Evolutionary conservation across 1,140 invertebrate species (phyloP).

Genomic region (Capitella teleta): DNA sequence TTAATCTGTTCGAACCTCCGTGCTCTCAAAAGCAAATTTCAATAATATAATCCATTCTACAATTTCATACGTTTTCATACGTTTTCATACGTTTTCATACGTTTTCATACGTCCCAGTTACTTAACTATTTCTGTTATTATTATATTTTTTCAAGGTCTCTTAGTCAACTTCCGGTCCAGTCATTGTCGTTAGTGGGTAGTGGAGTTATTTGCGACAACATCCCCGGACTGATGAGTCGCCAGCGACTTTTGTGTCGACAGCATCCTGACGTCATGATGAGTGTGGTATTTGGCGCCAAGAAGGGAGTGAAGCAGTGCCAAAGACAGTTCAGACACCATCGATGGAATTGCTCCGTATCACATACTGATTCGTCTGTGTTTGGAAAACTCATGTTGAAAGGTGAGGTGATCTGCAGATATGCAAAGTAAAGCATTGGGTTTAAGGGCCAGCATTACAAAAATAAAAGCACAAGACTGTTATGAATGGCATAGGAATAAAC

Average conservation of each 20-base stretch:
- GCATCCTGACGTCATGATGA: conserved; percentile 36
- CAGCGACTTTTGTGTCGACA: conserved; percentile 18
- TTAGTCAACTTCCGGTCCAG: conserved; percentile 20
- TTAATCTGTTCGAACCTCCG: too few relatives aligned
- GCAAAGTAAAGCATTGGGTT: too few relatives aligned
- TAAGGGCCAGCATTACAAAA: too few relatives aligned
- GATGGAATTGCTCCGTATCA: conserved; percentile 41
- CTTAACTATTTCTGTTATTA: too few relatives aligned
- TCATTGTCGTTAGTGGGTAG: conserved; percentile 28
- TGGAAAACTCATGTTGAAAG: conserved; percentile 36
- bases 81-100: too few relatives aligned
- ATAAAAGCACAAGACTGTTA: too few relatives aligned
- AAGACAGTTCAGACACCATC: conserved; percentile 32
- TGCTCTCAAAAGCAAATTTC: too few relatives aligned
- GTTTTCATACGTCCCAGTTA: too few relatives aligned
- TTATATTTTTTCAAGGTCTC: too few relatives aligned
- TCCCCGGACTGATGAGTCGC: conserved; percentile 27
- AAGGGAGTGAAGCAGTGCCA: conserved; percentile 40
- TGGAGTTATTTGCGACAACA: conserved; percentile 35
- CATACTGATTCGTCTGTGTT: conserved; percentile 33
- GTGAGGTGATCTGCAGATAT: conserved; percentile 13
- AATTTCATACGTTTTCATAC: too few relatives aligned
- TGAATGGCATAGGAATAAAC: too few relatives aligned
- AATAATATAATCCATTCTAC: too few relatives aligned
- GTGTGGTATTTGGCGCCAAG: conserved; percentile 33